phyloP scores from a whole-genome alignment of 1,140 invertebrate species.

The Lordiphosa clarofinis region DNA sequence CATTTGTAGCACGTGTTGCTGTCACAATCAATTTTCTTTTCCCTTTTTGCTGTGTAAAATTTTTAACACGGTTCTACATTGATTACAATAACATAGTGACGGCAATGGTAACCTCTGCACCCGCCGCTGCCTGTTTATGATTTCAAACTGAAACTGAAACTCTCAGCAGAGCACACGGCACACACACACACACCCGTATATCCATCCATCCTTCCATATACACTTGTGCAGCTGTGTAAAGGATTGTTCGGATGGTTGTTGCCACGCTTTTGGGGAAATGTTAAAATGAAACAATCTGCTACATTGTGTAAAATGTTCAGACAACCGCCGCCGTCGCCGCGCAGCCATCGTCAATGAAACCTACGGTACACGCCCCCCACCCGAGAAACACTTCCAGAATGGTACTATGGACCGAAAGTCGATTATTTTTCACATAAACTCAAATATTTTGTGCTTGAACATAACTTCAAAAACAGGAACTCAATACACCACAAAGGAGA shows the following conservation, averaged over 20 bases:
- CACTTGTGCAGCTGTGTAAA: constrained; percentile 57
- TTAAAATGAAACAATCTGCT: constrained; percentile 64
- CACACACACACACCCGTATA: constrained; percentile 21
- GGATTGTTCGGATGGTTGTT: constrained; percentile 56
- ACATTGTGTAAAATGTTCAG: constrained; percentile 68
- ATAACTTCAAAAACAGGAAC: too few relatives aligned
- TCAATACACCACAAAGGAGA: too few relatives aligned
- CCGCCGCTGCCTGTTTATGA: constrained; percentile 9
- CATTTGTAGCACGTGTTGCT: constrained; percentile 61
- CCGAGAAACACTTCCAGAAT: constrained; percentile 32
- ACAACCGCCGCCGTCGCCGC: constrained; percentile 37
- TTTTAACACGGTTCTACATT: constrained; percentile 57
- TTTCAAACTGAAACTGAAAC: constrained; percentile 28
- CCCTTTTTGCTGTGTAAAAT: constrained; percentile 33
- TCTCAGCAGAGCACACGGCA: constrained; percentile 23
- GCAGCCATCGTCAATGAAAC: constrained; percentile 45
- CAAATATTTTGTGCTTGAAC: too few relatives aligned
- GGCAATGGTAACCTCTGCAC: neutral
- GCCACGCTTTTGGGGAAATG: constrained; percentile 64
- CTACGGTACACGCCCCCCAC: constrained; percentile 34
- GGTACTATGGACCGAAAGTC: too few relatives aligned
- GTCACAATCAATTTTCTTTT: constrained; percentile 58
- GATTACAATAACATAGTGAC: constrained; percentile 36
- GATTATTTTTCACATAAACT: too few relatives aligned
- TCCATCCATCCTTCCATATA: constrained; percentile 6